Conservation (phyloP, 1,140 invertebrate genomes). For the Amyelois transitella region DNA sequence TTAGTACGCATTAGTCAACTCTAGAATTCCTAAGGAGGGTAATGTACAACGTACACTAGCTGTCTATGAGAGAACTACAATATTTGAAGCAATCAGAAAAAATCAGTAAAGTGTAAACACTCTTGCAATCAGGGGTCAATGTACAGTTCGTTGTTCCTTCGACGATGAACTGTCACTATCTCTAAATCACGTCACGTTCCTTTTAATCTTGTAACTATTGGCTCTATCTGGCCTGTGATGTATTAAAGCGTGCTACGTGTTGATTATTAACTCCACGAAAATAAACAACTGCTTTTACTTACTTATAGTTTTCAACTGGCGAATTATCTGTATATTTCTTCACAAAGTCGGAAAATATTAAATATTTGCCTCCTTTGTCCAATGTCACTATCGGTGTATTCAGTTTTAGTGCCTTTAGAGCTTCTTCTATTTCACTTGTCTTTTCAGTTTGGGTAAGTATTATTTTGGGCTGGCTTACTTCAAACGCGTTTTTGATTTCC, state of each 20-base stretch:
- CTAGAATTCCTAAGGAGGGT: too few relatives aligned
- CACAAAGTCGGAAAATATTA: conserved; percentile 15
- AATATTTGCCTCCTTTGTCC: conserved; percentile 7
- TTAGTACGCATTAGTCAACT: too few relatives aligned
- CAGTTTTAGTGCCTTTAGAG: conserved; percentile 1
- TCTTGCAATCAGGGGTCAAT: too few relatives aligned
- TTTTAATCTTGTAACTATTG: background rate
- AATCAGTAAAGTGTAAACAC: too few relatives aligned
- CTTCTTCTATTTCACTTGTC: conserved; percentile 6
- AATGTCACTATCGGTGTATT: conserved; percentile 17
- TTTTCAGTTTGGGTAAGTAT: conserved; percentile 23
- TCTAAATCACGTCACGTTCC: background rate
- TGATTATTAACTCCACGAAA: too few relatives aligned
- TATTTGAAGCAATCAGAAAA: too few relatives aligned
- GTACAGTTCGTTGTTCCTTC: background rate
- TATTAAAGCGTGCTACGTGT: too few relatives aligned
- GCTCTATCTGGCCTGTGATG: too few relatives aligned
- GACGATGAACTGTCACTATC: background rate
- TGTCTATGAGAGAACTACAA: too few relatives aligned
- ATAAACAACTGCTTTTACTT: background rate
- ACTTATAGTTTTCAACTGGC: conserved; percentile 16
- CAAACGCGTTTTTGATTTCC: conserved; percentile 14
- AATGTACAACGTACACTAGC: too few relatives aligned
- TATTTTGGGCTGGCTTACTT: conserved; percentile 18
- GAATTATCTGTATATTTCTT: conserved; percentile 5